phyloP scores from a whole-genome alignment of 1,140 invertebrate species.

The Helicoverpa zea region DNA sequence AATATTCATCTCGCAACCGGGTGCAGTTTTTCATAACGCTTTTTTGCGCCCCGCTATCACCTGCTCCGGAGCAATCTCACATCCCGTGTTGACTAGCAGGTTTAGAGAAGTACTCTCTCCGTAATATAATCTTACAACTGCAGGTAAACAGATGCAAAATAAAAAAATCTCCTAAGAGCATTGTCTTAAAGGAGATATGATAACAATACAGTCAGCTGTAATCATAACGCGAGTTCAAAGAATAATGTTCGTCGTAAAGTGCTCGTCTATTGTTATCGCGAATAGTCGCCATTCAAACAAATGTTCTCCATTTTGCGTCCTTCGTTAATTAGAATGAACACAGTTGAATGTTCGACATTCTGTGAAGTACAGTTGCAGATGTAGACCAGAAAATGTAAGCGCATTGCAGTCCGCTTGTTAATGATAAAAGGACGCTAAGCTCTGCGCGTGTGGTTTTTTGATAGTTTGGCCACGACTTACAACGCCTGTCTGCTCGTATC shows the following conservation, averaged over 20 bases:
- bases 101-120: too few relatives aligned
- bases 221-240: too few relatives aligned
- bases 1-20: neutral
- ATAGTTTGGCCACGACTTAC: too few relatives aligned
- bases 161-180: neutral
- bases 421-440: too few relatives aligned
- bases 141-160: too few relatives aligned
- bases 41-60: neutral
- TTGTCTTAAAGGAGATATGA: neutral
- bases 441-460: too few relatives aligned
- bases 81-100: too few relatives aligned
- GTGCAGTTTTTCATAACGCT: neutral
- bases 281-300: neutral
- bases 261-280: neutral
- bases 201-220: neutral
- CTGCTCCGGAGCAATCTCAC: neutral
- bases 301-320: neutral
- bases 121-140: too few relatives aligned
- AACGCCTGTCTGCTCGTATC: too few relatives aligned
- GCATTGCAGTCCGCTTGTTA: neutral
- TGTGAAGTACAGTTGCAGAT: neutral
- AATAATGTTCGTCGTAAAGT: neutral
- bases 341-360: neutral
- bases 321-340: neutral
- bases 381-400: too few relatives aligned